Base-by-base conservation (phyloP, 1,140 invertebrate species). In the Zaprionus nigranus region DNA sequence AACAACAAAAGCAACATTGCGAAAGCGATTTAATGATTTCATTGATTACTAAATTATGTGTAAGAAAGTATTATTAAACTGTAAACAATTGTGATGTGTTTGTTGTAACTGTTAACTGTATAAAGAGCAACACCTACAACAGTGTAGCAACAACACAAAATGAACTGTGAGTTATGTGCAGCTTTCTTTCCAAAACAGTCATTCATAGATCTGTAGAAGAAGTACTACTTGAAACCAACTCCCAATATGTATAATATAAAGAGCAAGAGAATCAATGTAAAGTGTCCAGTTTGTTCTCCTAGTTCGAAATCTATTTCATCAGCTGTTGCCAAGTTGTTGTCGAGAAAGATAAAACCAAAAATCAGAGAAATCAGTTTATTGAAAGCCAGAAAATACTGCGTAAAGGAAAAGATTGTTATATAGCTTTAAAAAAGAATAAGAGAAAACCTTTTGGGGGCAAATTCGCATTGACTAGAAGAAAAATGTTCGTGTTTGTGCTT, bases 1-100 rank as follows among this genome's bases (percentile, higher is more conserved):
- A 54, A 22, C 43, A 60, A 15, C 68, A 71, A 36, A 34, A 53
- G 58, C 66, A 71, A 65, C 64, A 68, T 63, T 22, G 56, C 57
- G 58, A 78, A 63, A 60, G 57, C 66, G 83, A 75, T 79, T 78
- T 83, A 80, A 86, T 82, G 65, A 79, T 76, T 77, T 78, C 79
- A 83, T 88, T 83, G 77, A 79, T 81, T 73, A 62, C 68, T 68
- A 79, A 90, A 84, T 88, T 84, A 90, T 81, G 71, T 88, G 85
- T 88, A 88, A 88, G 81, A 76, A 88, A 88, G 84, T 88, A 88
- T 88, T 88, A 88, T 90, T 88, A 88, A 88, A 88, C 65, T 90
- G 84, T 88, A 90, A 88, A 90, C 40, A 90, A 79, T 78, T 88
- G 84, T 90, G 81, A 87, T 87, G 84, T 83, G 78, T 72, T 73